Conservation (phyloP, 2,113 vertebrate genomes). For the Lynx canadensis region DNA sequence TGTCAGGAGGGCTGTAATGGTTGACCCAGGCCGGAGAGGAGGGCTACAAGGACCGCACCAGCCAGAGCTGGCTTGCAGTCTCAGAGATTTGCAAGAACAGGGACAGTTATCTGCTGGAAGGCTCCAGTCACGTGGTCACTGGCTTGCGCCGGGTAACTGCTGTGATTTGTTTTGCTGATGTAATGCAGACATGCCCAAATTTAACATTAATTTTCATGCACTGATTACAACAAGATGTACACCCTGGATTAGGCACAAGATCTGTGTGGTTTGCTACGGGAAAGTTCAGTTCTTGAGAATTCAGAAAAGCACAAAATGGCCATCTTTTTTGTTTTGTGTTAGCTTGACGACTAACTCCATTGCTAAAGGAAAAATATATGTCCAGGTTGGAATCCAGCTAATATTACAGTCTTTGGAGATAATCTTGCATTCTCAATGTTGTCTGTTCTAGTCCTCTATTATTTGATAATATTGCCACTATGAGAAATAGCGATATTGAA, state of each 20-base stretch:
- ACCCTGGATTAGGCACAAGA: slow-evolving; percentile 90
- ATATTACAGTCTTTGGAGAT: slow-evolving; percentile 4
- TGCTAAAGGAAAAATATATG: not conserved
- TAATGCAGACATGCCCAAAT: slow-evolving; percentile 89
- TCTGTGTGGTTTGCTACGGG: slow-evolving; percentile 81
- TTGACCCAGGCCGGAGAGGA: not conserved
- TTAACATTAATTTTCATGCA: slow-evolving; percentile 87
- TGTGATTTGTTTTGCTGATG: slow-evolving; percentile 90
- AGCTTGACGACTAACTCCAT: slow-evolving; percentile 1
- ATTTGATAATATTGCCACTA: slow-evolving; percentile 45
- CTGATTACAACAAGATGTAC: slow-evolving; percentile 83
- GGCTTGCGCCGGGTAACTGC: slow-evolving; percentile 64
- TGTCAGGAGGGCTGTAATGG: slow-evolving; percentile 17
- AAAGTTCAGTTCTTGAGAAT: slow-evolving; percentile 55
- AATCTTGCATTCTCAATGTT: not conserved
- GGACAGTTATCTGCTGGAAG: not conserved
- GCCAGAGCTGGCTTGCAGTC: not conserved
- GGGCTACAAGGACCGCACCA: not conserved
- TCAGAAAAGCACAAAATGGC: slow-evolving; percentile 46
- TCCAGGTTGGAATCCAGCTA: not conserved
- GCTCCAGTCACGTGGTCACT: not conserved
- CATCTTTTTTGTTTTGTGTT: slow-evolving; percentile 54
- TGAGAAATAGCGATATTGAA: slow-evolving; percentile 63
- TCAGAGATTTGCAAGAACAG: not conserved
- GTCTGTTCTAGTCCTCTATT: not conserved